A percentile compares a stretch with the other conserved stretches of the same genome.
Conservation (phyloP, 2,797 vertebrate species). For the Danio albolineatus region DNA sequence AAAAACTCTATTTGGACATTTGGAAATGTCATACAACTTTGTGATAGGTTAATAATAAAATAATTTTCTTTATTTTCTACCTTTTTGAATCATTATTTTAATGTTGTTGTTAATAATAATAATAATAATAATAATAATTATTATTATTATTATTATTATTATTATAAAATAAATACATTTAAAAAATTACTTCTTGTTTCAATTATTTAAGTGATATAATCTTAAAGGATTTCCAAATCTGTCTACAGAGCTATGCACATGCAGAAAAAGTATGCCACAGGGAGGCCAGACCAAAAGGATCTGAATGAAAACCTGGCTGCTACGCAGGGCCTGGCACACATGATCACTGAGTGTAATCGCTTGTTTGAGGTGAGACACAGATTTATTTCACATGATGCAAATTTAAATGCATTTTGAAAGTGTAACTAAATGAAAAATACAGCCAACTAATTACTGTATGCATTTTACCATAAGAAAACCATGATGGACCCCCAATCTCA, state of each 20-base stretch:
- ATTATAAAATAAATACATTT: too few relatives aligned
- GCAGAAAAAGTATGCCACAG: conserved; percentile 96
- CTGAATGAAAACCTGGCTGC: conserved; percentile 97
- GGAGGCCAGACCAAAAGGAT: conserved; percentile 98
- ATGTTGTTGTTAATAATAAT: background rate
- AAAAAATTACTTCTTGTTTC: too few relatives aligned
- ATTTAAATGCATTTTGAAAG: too few relatives aligned
- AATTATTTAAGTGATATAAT: background rate
- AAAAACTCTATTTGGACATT: too few relatives aligned
- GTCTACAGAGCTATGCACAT: conserved; percentile 92
- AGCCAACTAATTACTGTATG: too few relatives aligned
- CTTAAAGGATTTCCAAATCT: background rate
- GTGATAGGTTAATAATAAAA: background rate
- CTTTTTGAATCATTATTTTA: background rate
- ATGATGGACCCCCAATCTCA: background rate
- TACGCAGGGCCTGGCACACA: conserved; percentile 95
- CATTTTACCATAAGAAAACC: too few relatives aligned
- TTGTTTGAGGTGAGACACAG: conserved; percentile 90
- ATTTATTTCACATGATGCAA: background rate
- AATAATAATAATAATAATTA: too few relatives aligned
- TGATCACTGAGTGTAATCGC: conserved; percentile 95
- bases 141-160: too few relatives aligned
- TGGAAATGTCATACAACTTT: too few relatives aligned
- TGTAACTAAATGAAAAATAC: too few relatives aligned
- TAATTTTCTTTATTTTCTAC: background rate